Evolutionary conservation across 2,888 invertebrate genomes (phyloP), one percentile per base, ranked within the genome.

Genomic region (Sphaerophoria rueppellii): DNA sequence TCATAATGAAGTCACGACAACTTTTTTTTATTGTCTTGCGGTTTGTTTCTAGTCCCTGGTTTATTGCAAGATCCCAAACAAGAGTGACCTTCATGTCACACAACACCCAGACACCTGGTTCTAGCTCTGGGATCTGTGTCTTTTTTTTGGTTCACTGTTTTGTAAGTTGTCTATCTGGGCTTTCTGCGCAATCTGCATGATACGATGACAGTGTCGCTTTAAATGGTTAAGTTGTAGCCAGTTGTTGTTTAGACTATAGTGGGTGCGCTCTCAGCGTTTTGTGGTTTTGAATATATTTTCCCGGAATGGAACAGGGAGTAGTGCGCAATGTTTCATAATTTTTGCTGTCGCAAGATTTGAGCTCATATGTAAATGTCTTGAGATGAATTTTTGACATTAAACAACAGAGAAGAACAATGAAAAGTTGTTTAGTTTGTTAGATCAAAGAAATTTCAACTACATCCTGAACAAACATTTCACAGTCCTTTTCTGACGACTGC

Each of bases 61-160:
- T 85, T 85, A 77, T 85, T 81, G 81, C 81, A 52, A 81, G 76
- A 80, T 85, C 80, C 76, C 69, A 61, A 85, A 80, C 81, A 76
- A 81, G 81, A 85, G 37, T 85, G 85, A 85, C 85, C 85, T 85
- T 85, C 81, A 81, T 81, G 85, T 85, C 81, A 81, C 77, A 81
- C 81, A 77, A 81, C 63, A 77, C 77, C 52, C 81, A 85, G 85
- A 81, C 85, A 85, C 81, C 85, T 85, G 85, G 85, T 81, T 80
- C 69, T 70, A 73, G 58, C 65, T 52, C 81, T 71, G 61, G 35
- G 65, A 67, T 69, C 70, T 69, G 12, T 34, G 74, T 55, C 67
- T 54, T 48, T 63, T 52, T 37, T 14, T 58, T 32, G 55, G 52
- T 46, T 48, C 37, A 37, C 67, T 43, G 16, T 74, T 14, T 48